A percentile compares a stretch with the other conserved stretches of the same genome.
phyloP scores from a whole-genome alignment of 2,888 invertebrate species.

The Iphiclides podalirius region DNA sequence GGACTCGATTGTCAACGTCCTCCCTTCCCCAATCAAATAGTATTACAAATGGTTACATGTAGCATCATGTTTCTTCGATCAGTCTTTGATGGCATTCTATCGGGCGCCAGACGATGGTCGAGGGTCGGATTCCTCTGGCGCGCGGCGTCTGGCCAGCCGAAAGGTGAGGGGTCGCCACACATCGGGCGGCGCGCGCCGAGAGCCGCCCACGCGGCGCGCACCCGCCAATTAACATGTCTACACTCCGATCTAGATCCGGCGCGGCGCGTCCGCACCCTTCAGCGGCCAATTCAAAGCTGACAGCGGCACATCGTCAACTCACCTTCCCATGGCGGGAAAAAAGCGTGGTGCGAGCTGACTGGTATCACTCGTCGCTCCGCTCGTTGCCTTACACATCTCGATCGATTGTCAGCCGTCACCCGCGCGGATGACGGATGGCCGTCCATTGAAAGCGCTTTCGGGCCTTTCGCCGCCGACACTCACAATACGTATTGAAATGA shows the following conservation, averaged over 20 bases:
- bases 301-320: constrained; percentile 63
- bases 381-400: constrained; percentile 63
- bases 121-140: no score
- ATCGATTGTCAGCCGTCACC: constrained; percentile 66
- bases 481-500: constrained; percentile 75
- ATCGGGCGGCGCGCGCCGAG: constrained; percentile 24
- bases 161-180: constrained; percentile 30
- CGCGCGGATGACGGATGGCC: constrained; percentile 67
- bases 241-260: constrained; percentile 62
- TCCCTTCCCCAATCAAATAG: no score
- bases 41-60: no score
- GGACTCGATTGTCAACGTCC: no score
- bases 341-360: constrained; percentile 43
- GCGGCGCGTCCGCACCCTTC: constrained; percentile 68
- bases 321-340: constrained; percentile 49
- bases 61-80: no score
- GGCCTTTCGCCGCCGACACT: constrained; percentile 53
- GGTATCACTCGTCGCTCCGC: constrained; percentile 60
- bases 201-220: constrained; percentile 45
- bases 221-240: constrained; percentile 70
- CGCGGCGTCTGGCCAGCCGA: no score
- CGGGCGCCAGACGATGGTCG: no score
- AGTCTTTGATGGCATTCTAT: no score
- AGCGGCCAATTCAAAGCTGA: constrained; percentile 66
- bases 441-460: constrained; percentile 49